A percentile compares a stretch with the other conserved stretches of the same genome.
Evolutionary conservation across 2,797 vertebrate species (phyloP).

Genomic region (Bradypodion pumilum): DNA sequence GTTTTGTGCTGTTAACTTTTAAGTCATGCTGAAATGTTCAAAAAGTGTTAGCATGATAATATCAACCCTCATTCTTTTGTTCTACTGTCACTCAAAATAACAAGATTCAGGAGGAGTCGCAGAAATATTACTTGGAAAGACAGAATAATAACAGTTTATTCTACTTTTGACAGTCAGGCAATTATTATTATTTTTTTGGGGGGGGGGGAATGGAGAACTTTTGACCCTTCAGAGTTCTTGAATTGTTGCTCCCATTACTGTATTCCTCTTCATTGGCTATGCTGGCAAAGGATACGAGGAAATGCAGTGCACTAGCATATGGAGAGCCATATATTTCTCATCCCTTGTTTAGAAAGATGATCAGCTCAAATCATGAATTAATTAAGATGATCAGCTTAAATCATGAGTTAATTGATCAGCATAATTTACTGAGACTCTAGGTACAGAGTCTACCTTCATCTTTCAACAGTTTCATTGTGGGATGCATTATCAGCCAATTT

Average conservation of each 20-base stretch:
- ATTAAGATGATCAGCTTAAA: not conserved
- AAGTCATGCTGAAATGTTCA: not conserved
- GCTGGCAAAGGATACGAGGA: too few relatives aligned
- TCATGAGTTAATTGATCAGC: too few relatives aligned
- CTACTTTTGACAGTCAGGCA: not conserved
- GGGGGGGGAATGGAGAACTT: not conserved
- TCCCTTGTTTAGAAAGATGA: not conserved
- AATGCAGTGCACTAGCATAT: not conserved
- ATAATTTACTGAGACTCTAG: too few relatives aligned
- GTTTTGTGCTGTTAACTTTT: not conserved
- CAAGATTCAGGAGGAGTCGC: not conserved
- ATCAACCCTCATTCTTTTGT: conserved; percentile 13
- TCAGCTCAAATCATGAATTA: not conserved
- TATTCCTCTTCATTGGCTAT: too few relatives aligned
- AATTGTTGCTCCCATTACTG: too few relatives aligned
- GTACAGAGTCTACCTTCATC: not conserved
- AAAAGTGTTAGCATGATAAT: not conserved
- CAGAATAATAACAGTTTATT: not conserved
- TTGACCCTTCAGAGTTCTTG: not conserved
- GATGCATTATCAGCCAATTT: not conserved
- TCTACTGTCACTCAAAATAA: conserved; percentile 8
- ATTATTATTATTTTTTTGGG: too few relatives aligned
- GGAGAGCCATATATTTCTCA: not conserved
- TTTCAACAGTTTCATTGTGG: not conserved
- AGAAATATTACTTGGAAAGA: conserved; percentile 20